Percentiles rank a stretch among this genome's conserved stretches.
Evolutionary conservation across 1,140 invertebrate genomes (phyloP).

Genomic region (Cecropterus lyciades): DNA sequence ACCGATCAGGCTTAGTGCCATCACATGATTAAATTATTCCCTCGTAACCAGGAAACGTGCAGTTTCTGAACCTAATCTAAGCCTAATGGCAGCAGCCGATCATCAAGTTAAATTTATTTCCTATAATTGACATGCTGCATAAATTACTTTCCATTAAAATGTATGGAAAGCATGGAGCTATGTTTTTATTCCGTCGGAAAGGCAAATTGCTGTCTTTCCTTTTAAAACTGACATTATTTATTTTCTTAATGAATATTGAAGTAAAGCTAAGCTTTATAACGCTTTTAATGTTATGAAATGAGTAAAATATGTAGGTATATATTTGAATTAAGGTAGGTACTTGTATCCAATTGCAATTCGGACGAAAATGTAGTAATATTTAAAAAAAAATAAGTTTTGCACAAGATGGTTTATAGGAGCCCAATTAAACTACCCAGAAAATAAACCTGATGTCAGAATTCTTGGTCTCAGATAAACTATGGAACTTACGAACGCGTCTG

Average conservation of each 20-base stretch:
- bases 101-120: slow-evolving; percentile 19
- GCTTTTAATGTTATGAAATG: no score
- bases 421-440: no score
- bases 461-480: no score
- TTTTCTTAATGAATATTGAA: not conserved
- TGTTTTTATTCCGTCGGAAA: slow-evolving; percentile 5
- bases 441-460: no score
- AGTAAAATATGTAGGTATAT: no score
- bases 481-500: no score
- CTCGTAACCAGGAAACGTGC: slow-evolving; percentile 13
- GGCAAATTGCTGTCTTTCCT: not conserved
- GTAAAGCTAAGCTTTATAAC: not conserved
- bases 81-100: not conserved
- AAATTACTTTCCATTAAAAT: slow-evolving; percentile 4
- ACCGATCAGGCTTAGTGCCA: not conserved
- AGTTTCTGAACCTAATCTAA: slow-evolving; percentile 15
- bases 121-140: slow-evolving; percentile 23
- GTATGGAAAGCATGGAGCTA: slow-evolving; percentile 1
- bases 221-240: not conserved
- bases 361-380: no score
- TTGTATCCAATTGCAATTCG: no score
- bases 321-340: no score
- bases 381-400: no score
- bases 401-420: no score
- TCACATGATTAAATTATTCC: slow-evolving; percentile 22